These are phyloP conservation scores for Penaeus japonicus DNA, from an alignment of 1,140 invertebrate species.

Conservation along the genomic window DNA sequence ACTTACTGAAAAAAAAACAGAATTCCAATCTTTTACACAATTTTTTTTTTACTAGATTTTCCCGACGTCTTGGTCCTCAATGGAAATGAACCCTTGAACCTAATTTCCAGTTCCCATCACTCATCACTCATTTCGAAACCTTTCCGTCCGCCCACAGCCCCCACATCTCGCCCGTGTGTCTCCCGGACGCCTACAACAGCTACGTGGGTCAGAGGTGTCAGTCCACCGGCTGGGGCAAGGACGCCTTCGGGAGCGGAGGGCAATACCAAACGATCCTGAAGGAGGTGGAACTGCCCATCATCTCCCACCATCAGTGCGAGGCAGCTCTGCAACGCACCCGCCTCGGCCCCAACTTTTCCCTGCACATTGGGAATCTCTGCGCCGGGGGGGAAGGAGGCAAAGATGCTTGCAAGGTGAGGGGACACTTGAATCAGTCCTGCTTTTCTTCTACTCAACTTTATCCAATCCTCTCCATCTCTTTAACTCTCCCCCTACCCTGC, in stretches of 20 bases:
- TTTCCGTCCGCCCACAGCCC: slow-evolving; percentile 68
- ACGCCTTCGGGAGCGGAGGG: slow-evolving; percentile 87
- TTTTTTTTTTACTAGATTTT: no score
- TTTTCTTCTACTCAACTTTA: background rate
- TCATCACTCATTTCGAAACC: no score
- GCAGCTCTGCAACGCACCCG: slow-evolving; percentile 65
- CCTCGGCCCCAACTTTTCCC: slow-evolving; percentile 65
- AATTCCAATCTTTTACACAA: no score
- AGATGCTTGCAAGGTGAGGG: slow-evolving; percentile 69
- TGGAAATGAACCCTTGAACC: no score
- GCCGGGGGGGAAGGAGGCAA: slow-evolving; percentile 93
- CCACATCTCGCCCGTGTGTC: slow-evolving; percentile 65
- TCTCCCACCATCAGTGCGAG: slow-evolving; percentile 66
- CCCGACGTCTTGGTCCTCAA: no score
- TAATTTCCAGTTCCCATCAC: no score
- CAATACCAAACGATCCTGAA: slow-evolving; percentile 91
- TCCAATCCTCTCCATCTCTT: background rate
- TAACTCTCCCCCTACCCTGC: background rate
- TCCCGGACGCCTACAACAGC: slow-evolving; percentile 75
- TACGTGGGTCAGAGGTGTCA: slow-evolving; percentile 83
- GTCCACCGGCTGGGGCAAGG: slow-evolving; percentile 95
- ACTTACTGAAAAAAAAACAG: no score
- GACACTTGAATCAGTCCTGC: background rate
- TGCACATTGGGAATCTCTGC: slow-evolving; percentile 78
- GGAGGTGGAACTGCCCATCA: slow-evolving; percentile 62